Evolutionary conservation across 2,113 vertebrate genomes (phyloP).

Genomic region (Thinocorus orbignyianus): DNA sequence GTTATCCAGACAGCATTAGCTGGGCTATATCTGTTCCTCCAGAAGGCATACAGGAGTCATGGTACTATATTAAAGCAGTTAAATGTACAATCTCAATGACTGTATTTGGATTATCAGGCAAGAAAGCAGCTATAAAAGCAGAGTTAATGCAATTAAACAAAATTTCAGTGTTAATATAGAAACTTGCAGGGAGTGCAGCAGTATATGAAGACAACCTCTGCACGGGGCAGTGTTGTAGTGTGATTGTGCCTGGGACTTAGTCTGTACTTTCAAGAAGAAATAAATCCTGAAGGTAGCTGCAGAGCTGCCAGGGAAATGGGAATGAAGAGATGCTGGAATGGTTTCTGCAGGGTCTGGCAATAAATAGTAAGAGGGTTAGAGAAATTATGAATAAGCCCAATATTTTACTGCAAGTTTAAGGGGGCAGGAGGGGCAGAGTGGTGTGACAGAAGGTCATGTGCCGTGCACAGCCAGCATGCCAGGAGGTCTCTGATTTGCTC

Average conservation of each 20-base stretch:
- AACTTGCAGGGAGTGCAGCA: background rate
- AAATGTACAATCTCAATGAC: background rate
- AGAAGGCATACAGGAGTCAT: background rate
- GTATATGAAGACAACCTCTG: background rate
- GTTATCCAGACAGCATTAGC: background rate
- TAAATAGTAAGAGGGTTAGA: background rate
- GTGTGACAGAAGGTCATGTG: background rate
- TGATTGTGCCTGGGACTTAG: background rate
- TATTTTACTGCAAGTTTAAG: background rate
- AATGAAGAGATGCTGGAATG: background rate
- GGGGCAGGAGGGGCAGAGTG: background rate
- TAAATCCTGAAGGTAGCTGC: constrained; percentile 10
- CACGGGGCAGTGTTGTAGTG: background rate
- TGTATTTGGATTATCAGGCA: background rate
- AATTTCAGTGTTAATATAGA: background rate
- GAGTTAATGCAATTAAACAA: background rate
- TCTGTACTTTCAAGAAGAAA: constrained; percentile 24
- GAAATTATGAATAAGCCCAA: background rate
- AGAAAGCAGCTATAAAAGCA: background rate
- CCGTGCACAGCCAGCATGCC: background rate
- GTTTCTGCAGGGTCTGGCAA: background rate
- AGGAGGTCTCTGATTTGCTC: background rate
- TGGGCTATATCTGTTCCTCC: background rate
- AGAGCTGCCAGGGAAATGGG: background rate
- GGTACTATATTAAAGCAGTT: background rate